Conservation (phyloP, 2,797 vertebrate species). For the Myotis vivesi region DNA sequence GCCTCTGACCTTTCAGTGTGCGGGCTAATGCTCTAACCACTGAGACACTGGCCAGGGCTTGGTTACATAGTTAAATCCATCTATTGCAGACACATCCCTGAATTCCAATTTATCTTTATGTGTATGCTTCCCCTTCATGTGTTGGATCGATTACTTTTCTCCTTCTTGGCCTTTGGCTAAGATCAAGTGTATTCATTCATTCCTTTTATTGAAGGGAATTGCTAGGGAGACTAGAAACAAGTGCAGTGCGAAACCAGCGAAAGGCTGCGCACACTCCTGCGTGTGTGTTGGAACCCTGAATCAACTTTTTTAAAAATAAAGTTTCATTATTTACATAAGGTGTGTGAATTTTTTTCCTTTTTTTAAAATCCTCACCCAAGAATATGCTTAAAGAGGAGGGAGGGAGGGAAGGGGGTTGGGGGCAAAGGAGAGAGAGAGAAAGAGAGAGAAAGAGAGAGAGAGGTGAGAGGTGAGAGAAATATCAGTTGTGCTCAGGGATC, state of each 20-base stretch:
- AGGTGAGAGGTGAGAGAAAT: not conserved
- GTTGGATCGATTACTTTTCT: no score
- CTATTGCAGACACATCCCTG: not conserved
- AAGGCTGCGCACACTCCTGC: not conserved
- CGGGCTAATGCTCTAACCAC: not conserved
- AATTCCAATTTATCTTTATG: slow-evolving; percentile 26
- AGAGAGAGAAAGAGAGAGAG: no score
- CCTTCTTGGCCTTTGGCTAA: no score
- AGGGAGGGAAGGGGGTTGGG: not conserved
- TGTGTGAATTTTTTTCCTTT: not conserved
- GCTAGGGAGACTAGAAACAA: not conserved
- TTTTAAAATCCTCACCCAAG: not conserved
- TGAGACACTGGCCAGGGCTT: not conserved
- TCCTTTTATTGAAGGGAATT: not conserved
- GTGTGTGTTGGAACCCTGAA: not conserved
- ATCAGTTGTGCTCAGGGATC: not conserved
- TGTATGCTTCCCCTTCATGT: not conserved
- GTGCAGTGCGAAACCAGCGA: not conserved
- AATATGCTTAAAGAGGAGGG: not conserved
- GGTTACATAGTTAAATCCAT: not conserved
- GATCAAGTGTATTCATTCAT: not conserved
- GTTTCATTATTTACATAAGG: not conserved
- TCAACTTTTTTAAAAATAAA: not conserved
- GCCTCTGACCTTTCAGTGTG: not conserved
- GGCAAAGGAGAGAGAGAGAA: no score